phyloP scores from a whole-genome alignment of 2,888 invertebrate species.

The Dyspetes luteomarginatus region DNA sequence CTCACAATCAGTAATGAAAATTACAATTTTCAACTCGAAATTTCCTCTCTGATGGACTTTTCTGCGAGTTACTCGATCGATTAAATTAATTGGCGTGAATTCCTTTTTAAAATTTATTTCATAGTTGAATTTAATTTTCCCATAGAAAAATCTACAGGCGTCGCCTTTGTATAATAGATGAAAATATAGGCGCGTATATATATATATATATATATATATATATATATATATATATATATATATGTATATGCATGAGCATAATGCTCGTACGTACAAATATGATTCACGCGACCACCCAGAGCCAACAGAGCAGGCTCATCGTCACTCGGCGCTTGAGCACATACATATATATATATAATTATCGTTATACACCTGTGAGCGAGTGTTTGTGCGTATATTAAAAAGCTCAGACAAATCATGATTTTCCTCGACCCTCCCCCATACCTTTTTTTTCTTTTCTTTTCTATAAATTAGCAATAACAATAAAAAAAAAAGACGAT shows the following conservation, averaged over 20 bases:
- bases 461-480: too few species aligned
- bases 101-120: background rate
- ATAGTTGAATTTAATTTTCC: too few species aligned
- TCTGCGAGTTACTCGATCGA: background rate
- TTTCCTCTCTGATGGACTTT: too few species aligned
- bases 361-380: conserved; percentile 22
- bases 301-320: conserved; percentile 69
- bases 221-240: background rate
- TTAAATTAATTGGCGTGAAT: background rate
- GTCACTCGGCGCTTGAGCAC: conserved; percentile 62
- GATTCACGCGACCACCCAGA: conserved; percentile 69
- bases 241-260: conserved; percentile 30
- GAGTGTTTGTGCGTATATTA: background rate
- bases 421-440: background rate
- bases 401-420: background rate
- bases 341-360: conserved; percentile 5
- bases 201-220: too few species aligned
- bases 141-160: too few species aligned
- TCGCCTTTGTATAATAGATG: too few species aligned
- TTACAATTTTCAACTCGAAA: background rate
- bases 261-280: conserved; percentile 68
- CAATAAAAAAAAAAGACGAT: too few species aligned
- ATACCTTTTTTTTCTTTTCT: background rate
- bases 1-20: background rate
- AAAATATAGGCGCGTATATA: too few species aligned